Conservation (phyloP, 2,797 vertebrate species). For the Sarcoramphus papa region DNA sequence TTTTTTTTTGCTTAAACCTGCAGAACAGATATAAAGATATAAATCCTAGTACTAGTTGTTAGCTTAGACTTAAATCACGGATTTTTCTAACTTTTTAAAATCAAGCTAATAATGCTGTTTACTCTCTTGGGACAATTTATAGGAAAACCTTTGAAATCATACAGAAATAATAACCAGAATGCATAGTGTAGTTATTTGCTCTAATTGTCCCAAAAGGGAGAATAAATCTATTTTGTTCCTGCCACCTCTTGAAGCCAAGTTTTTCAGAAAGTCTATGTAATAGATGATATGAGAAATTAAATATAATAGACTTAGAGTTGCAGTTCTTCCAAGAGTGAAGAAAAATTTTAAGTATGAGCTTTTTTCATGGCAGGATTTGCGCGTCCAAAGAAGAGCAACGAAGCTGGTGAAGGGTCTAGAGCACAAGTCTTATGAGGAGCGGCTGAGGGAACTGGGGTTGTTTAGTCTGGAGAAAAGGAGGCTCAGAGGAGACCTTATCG, state of each 20-base stretch:
- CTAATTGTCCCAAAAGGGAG: background rate
- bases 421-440: background rate
- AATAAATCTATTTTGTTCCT: background rate
- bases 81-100: slow-evolving; percentile 23
- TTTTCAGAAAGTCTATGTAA: background rate
- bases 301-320: background rate
- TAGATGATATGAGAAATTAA: background rate
- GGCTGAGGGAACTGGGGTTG: too few species aligned
- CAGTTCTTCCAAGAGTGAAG: background rate
- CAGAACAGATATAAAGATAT: background rate
- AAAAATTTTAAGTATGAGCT: background rate
- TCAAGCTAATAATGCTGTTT: slow-evolving; percentile 12
- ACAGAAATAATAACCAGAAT: slow-evolving; percentile 25
- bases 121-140: background rate
- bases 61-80: background rate
- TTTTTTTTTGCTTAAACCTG: background rate
- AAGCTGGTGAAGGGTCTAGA: background rate
- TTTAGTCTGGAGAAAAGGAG: background rate
- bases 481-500: background rate
- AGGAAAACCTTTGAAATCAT: slow-evolving; percentile 21
- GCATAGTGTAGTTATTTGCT: background rate
- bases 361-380: background rate
- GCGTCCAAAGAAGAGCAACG: rapidly evolving
- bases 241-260: background rate
- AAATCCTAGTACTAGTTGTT: background rate